Conservation (phyloP, 2,888 invertebrate genomes). For the Lycia hirtaria region DNA sequence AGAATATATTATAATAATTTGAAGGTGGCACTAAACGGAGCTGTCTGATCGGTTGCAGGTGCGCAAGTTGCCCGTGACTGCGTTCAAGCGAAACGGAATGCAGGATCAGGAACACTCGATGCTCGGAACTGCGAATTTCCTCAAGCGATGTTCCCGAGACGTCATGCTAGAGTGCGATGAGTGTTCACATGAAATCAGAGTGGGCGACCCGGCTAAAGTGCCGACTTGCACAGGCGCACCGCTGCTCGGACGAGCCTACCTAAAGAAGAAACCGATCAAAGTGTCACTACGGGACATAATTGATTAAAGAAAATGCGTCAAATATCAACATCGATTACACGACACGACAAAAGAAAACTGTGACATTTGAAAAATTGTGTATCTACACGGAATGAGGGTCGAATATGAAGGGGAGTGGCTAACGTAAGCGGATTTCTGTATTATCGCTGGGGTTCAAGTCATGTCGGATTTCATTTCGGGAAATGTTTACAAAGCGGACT, state of each 20-base stretch:
- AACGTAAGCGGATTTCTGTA: slow-evolving; percentile 53
- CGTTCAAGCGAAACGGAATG: slow-evolving; percentile 81
- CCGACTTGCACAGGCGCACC: slow-evolving; percentile 50
- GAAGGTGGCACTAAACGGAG: slow-evolving; percentile 53
- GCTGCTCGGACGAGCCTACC: slow-evolving; percentile 46
- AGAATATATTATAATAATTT: slow-evolving; percentile 1
- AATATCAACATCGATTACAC: slow-evolving; percentile 17
- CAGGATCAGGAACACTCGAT: slow-evolving; percentile 77
- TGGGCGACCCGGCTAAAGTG: slow-evolving; percentile 68
- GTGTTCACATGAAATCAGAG: slow-evolving; percentile 52
- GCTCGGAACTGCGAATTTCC: slow-evolving; percentile 72
- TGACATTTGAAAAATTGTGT: slow-evolving; percentile 39
- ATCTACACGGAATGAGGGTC: slow-evolving; percentile 41
- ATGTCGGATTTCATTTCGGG: slow-evolving; percentile 35
- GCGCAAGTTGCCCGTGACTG: slow-evolving; percentile 68
- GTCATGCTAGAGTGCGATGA: slow-evolving; percentile 67
- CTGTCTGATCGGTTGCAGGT: slow-evolving; percentile 77
- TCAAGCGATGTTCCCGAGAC: slow-evolving; percentile 66
- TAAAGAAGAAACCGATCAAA: slow-evolving; percentile 67
- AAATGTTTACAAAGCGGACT: slow-evolving; percentile 36
- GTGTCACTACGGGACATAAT: slow-evolving; percentile 68
- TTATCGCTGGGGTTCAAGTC: slow-evolving; percentile 42
- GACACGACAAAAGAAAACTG: slow-evolving; percentile 20
- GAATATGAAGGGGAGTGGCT: slow-evolving; percentile 43
- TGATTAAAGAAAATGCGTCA: slow-evolving; percentile 52